phyloP scores from a whole-genome alignment of 2,113 vertebrate species.

The Oreochromis spilurus region DNA sequence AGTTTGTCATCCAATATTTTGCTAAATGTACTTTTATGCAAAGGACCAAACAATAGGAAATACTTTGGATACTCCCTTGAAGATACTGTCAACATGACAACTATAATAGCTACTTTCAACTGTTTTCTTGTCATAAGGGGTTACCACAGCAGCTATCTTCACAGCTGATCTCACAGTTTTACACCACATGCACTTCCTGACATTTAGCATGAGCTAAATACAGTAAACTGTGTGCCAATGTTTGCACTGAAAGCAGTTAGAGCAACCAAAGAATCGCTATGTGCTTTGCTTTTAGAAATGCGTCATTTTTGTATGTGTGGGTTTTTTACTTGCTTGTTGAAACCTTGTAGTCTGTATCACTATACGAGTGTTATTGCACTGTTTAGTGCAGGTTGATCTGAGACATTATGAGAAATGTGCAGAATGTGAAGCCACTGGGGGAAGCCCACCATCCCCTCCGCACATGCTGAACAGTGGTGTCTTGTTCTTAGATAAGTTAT shows the following conservation, averaged over 20 bases:
- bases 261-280: not conserved
- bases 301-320: not conserved
- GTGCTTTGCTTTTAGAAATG: not conserved
- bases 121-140: not conserved
- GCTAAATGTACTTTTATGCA: not conserved
- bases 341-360: accelerated
- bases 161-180: not conserved
- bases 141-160: not conserved
- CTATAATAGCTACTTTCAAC: not conserved
- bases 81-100: not conserved
- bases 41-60: not conserved
- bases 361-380: not conserved
- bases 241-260: not conserved
- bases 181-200: not conserved
- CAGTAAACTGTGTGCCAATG: not conserved
- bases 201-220: not conserved
- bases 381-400: not conserved
- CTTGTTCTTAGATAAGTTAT: not conserved
- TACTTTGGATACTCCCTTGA: not conserved
- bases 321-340: not conserved
- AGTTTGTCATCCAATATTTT: not conserved
- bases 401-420: not conserved
- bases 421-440: not conserved
- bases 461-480: not conserved
- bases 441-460: not conserved